These are phyloP conservation scores for Cassiopea andromeda DNA, from an alignment of 30 jellyfish, hydroid and myxozoan species.

Conservation along the genomic window DNA sequence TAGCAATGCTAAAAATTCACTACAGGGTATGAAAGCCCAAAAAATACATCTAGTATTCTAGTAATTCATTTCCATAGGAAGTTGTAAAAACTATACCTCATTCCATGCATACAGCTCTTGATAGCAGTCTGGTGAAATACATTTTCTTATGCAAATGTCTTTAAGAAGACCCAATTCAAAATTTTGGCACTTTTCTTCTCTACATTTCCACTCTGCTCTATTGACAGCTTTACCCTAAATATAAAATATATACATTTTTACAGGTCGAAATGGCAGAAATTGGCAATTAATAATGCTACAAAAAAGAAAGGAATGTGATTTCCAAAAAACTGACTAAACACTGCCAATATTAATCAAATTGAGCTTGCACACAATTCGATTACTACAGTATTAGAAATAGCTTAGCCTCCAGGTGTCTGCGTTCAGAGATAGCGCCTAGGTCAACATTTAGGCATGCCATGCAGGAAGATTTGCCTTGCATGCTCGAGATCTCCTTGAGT, in stretches of 20 bases:
- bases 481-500: too few species aligned
- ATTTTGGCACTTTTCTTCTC: constrained; percentile 42
- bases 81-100: constrained; percentile 55
- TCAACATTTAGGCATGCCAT: too few species aligned
- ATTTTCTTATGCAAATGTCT: constrained; percentile 80
- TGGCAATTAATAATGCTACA: too few species aligned
- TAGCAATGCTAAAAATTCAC: too few species aligned
- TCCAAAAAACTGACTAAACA: too few species aligned
- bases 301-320: too few species aligned
- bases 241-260: background rate
- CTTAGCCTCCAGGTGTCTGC: too few species aligned
- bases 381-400: too few species aligned
- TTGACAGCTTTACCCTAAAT: constrained; percentile 73
- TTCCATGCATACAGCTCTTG: constrained; percentile 94
- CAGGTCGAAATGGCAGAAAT: background rate
- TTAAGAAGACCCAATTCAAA: constrained; percentile 24
- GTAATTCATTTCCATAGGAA: background rate
- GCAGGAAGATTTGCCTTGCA: too few species aligned
- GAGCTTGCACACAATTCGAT: too few species aligned
- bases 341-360: too few species aligned
- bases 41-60: background rate
- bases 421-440: too few species aligned
- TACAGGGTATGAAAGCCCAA: background rate
- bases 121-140: constrained; percentile 81
- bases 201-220: constrained; percentile 56